Base-by-base conservation (phyloP, 2,888 invertebrate species). In the Tuta absoluta region DNA sequence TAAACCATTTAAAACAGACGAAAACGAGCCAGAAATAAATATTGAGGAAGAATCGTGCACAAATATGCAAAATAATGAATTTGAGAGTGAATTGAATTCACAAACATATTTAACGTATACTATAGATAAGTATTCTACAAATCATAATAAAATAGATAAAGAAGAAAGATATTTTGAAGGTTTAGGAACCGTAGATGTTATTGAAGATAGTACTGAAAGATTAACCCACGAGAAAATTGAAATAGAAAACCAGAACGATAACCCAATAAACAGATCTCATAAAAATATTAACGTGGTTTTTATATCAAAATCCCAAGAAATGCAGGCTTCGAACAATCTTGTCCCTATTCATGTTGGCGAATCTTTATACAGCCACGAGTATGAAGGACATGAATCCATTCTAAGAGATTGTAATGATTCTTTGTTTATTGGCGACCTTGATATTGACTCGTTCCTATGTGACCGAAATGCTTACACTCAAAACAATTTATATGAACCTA, bases 301-400 rank as follows among this genome's bases (percentile, higher is more conserved):
- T 24, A 63, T 74, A 60, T 78, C 79, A 5, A 72, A 74, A 49
- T 70, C 74, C 21, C 71, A 75, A 66, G 24, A 56, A 0, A 5
- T 56, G 17, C 63, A 37, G 62, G 24, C 19, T 19, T 65, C 11
- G 33, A 62, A 56, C 5, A 14, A n/a, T 14, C 0, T 28, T 7
- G 33, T 19, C 48, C 84, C 84, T 38, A 41, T 81, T 19, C 68
- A 76, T 63, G 17, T 83, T 7, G 84, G 82, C 71, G 80, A 85
- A 74, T 74, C 78, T 28, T 64, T 81, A 21, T 72, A 69, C 58
- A 64, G 69, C 45, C 68, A 63, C 57, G 68, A 67, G 7, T 5
- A 65, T 58, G 17, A 21, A 49, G 60, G 49, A 23, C 14, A n/a
- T 41, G 19, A 23, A 19, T 19, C 14, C 19, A 17, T 5, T 38